Conservation (phyloP, 2,888 invertebrate genomes). For the Acanthosepion pharaonis region DNA sequence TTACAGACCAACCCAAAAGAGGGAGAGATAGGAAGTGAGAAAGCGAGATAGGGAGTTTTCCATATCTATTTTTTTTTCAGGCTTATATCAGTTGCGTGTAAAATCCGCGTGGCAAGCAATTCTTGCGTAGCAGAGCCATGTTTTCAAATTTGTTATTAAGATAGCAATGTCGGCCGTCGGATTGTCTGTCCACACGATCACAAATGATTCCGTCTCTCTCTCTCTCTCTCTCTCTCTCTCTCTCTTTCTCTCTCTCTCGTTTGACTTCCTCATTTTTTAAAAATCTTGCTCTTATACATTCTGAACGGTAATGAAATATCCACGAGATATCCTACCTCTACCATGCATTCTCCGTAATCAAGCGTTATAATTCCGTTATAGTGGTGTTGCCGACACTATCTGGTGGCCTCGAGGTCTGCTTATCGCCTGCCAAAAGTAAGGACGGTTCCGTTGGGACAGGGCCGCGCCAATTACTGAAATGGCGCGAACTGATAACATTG, state of each 20-base stretch:
- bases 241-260: not conserved
- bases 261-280: not conserved
- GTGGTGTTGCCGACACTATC: not conserved
- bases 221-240: not conserved
- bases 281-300: not conserved
- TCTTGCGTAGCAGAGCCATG: not conserved
- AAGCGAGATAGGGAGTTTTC: too few relatives aligned
- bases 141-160: not conserved
- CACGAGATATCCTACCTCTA: not conserved
- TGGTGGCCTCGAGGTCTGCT: not conserved
- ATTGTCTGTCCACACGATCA: not conserved
- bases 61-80: too few relatives aligned
- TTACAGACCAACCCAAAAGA: too few relatives aligned
- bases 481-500: not conserved
- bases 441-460: not conserved
- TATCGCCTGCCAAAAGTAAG: not conserved
- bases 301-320: not conserved
- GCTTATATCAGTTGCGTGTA: not conserved
- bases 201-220: not conserved
- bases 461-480: not conserved
- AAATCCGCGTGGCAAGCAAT: not conserved
- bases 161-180: not conserved
- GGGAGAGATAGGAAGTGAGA: too few relatives aligned
- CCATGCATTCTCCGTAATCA: not conserved
- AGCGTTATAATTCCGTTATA: not conserved